These are phyloP conservation scores for Sapajus apella DNA, from an alignment of 2,113 vertebrate species.

Conservation along the genomic window DNA sequence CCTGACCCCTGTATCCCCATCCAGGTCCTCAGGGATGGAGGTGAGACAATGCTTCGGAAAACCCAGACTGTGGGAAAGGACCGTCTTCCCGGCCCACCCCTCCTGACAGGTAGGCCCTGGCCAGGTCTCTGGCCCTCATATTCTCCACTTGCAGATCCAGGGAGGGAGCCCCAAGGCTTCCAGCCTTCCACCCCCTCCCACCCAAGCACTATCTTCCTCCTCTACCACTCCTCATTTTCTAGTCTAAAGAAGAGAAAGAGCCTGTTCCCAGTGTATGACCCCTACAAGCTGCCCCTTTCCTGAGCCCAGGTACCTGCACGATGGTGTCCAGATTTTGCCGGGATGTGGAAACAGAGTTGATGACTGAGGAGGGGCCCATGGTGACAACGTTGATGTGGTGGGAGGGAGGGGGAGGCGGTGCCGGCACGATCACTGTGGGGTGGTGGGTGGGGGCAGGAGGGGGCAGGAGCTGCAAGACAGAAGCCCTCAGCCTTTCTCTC, in stretches of 20 bases:
- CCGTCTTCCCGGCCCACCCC: neutral
- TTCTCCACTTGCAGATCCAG: neutral
- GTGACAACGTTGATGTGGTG: constrained; percentile 98
- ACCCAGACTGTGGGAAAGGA: neutral
- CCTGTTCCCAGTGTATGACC: neutral
- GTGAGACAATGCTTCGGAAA: neutral
- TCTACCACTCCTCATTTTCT: neutral
- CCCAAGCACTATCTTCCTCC: neutral
- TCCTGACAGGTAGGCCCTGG: neutral
- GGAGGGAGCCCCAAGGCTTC: neutral
- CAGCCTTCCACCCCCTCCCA: fast-evolving
- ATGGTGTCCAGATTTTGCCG: constrained; percentile 99
- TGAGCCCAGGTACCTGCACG: constrained; percentile 89
- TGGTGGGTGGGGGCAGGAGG: constrained; percentile 95
- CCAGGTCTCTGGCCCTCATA: neutral
- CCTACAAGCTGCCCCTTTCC: neutral
- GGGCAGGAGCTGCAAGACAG: constrained; percentile 87
- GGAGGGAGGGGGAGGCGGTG: constrained; percentile 88
- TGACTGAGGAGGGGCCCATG: constrained; percentile 95
- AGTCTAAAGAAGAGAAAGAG: neutral
- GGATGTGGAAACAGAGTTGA: constrained; percentile 96
- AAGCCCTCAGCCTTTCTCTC: neutral
- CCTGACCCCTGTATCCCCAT: neutral
- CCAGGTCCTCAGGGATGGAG: neutral
- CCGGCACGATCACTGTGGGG: constrained; percentile 97